Evolutionary conservation across 2,797 vertebrate species (phyloP).

Genomic region (Liasis olivaceus): DNA sequence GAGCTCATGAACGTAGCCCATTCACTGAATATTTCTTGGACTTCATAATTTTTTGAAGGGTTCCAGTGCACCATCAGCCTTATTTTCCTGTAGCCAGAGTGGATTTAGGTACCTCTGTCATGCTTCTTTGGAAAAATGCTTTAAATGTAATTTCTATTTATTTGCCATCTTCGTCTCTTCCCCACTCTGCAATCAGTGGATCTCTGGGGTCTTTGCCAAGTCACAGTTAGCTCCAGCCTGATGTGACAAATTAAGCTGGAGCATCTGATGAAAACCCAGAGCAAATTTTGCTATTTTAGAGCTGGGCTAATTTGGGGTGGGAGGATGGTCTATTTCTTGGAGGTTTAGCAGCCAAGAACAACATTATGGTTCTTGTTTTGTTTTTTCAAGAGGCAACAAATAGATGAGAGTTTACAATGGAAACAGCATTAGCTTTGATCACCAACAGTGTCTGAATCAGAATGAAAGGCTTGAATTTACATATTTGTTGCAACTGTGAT

Average conservation of each 20-base stretch:
- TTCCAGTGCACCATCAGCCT: too few species aligned
- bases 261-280: not conserved
- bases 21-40: not conserved
- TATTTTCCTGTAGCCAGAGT: not conserved
- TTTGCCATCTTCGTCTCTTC: not conserved
- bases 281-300: not conserved
- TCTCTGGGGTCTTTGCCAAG: not conserved
- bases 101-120: not conserved
- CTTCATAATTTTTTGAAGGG: not conserved
- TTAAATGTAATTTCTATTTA: not conserved
- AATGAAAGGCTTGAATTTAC: not conserved
- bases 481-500: not conserved
- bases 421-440: conserved; percentile 21
- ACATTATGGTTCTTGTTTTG: not conserved
- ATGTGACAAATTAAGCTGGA: not conserved
- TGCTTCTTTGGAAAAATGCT: not conserved
- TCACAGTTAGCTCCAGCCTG: conserved; percentile 7
- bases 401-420: conserved; percentile 17
- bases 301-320: conserved; percentile 5
- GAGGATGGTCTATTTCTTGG: not conserved
- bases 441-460: not conserved
- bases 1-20: not conserved
- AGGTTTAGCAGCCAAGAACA: conserved; percentile 16
- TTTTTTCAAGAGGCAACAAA: not conserved
- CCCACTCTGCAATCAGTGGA: not conserved